Conservation (phyloP, 1,140 invertebrate genomes). For the Drosophila sturtevanti region DNA sequence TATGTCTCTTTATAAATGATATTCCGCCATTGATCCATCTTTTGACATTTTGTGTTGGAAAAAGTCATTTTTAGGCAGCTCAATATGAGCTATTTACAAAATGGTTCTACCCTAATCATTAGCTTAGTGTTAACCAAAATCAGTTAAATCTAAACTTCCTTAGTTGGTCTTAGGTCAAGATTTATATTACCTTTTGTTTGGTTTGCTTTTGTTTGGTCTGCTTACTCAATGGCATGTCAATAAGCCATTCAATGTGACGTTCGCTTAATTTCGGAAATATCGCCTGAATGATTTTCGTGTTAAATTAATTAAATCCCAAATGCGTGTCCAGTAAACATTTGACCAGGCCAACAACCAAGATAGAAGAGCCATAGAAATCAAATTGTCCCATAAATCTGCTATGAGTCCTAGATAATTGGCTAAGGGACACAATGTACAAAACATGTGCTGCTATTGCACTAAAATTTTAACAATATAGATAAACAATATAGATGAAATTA, state of each 20-base stretch:
- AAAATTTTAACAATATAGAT: not conserved
- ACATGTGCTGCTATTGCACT: not conserved
- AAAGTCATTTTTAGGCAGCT: not conserved
- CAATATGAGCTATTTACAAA: not conserved
- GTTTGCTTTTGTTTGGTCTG: conserved; percentile 8
- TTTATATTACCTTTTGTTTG: conserved; percentile 41
- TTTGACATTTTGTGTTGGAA: not conserved
- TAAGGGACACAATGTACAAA: conserved; percentile 9
- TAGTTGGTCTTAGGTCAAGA: conserved; percentile 22
- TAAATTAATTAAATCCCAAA: conserved; percentile 75
- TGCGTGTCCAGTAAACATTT: conserved; percentile 70
- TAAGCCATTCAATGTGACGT: conserved; percentile 59
- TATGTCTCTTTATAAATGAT: too few relatives aligned
- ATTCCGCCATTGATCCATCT: too few relatives aligned
- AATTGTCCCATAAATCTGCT: conserved; percentile 67
- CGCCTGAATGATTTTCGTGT: conserved; percentile 73
- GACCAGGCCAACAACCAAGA: conserved; percentile 33
- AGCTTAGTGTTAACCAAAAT: not conserved
- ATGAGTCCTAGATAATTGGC: conserved; percentile 51
- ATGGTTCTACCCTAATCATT: not conserved
- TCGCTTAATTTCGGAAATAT: conserved; percentile 70
- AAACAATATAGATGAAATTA: not conserved
- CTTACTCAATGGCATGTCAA: conserved; percentile 60
- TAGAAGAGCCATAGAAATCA: conserved; percentile 51
- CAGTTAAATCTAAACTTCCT: not conserved